Base-by-base conservation (phyloP, 2,797 vertebrate genomes). In the Limnodromus scolopaceus region DNA sequence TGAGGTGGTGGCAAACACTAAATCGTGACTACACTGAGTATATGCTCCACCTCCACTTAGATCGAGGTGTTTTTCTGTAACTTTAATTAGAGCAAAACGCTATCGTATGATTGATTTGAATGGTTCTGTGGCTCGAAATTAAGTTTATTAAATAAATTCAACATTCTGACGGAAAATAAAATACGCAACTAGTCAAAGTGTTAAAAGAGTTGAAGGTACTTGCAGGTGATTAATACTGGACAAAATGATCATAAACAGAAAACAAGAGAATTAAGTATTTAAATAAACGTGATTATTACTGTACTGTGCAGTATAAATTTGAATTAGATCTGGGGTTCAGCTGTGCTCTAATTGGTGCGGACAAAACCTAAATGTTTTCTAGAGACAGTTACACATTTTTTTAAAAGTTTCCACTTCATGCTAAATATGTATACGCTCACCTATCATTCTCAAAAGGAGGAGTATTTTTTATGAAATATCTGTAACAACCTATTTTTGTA, bases 401-500 rank as follows among this genome's bases (percentile, higher is more conserved):
- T 9, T 0, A 2, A 5, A 89, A 24, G 6, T 61, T 91, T 45
- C 6, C 8, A 13, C 32, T 85, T 77, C 38, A 11, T 54, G 22
- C 8, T 70, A 69, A 85, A 36, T 64, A 18, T 7, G 8, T 43
- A 5, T 24, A 8, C 17, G 43, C 70, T 61, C 14, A 45, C 48
- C 48, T 49, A 84, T 45, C 41, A 20, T 48, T 90, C 74, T 65
- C 9, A 27, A 88, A 86, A 84, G 48, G 49, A 85, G 46, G 39
- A 49, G 43, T 39, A 65, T 68, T 95, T 97, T 95, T 94, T 89
- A 94, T 91, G 72, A 97, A 98, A 89, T 95, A 84, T 66, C 93
- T 92, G 87, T 81, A 93, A 65, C 86, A 93, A 96, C 91, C 95
- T 97, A 96, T 96, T 97, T 91, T 96, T 97, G 91, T 96, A 71